Base-by-base conservation (phyloP, 1,140 invertebrate genomes). In the Propsilocerus akamusi region DNA sequence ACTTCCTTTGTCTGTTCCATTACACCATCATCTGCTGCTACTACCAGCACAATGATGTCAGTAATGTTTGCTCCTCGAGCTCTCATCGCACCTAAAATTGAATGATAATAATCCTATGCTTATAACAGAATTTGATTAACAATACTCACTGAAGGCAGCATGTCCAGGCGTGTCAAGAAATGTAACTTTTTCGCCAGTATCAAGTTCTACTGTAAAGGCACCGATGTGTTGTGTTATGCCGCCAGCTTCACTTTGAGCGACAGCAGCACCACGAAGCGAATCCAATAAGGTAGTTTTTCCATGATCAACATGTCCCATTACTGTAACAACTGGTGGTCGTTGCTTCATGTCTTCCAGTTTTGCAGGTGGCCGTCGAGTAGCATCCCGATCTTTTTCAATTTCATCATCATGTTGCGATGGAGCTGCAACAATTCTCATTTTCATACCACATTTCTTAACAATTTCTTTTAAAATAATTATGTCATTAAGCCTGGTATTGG, bases 101-200 rank as follows among this genome's bases (percentile, higher is more conserved):
- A n/a, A n/a, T n/a, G n/a, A n/a, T n/a, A n/a, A n/a, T n/a, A n/a
- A n/a, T n/a, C n/a, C n/a, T n/a, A n/a, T n/a, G n/a, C n/a, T n/a
- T n/a, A n/a, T n/a, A n/a, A n/a, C n/a, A n/a, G n/a, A n/a, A n/a
- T n/a, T n/a, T n/a, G n/a, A n/a, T n/a, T n/a, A n/a, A n/a, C n/a
- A n/a, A n/a, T n/a, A n/a, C n/a, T n/a, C n/a, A 47, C 73, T 78
- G 64, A 97, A 98, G 7, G 96, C 96, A 20, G 94, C 94, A 73
- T 99, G 96, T 0, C 96, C 96, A n/a, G 96, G 96, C n/a, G 96
- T 99, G 66, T 99, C 96, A 49, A 99, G 63, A 72, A 99, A 98
- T 7, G 95, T 98, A 26, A 97, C 81, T 46, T 61, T 72, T 41
- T 87, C 78, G 2, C 79, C 80, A 34, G 70, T 76, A n/a, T 73